Percentiles rank a stretch among this genome's conserved stretches.
phyloP scores from a whole-genome alignment of 2,113 vertebrate species.

The Strigops habroptila region DNA sequence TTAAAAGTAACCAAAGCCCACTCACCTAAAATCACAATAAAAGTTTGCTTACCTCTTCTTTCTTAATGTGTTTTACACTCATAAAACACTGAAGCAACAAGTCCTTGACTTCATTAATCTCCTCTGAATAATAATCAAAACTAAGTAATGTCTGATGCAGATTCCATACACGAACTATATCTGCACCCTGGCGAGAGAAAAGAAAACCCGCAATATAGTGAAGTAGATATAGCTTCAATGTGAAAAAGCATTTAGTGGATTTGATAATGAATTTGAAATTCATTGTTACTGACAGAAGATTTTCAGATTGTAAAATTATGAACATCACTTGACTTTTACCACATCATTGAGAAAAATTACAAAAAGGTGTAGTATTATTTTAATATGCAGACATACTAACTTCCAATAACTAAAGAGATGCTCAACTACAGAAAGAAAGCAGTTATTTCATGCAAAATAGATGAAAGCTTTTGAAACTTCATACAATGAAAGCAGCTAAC shows the following conservation, averaged over 20 bases:
- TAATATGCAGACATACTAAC: neutral
- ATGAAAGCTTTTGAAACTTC: neutral
- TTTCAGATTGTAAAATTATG: neutral
- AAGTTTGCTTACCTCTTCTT: conserved; percentile 81
- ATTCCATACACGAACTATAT: conserved; percentile 82
- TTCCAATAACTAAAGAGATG: neutral
- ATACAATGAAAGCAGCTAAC: neutral
- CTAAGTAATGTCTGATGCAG: conserved; percentile 79
- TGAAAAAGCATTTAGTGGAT: neutral
- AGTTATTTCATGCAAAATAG: neutral
- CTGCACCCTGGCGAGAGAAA: conserved; percentile 70
- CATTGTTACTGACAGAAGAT: neutral
- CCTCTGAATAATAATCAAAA: conserved; percentile 83
- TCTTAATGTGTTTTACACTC: conserved; percentile 75
- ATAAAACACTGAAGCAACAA: conserved; percentile 87
- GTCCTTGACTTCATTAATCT: conserved; percentile 81
- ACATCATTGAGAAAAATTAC: neutral
- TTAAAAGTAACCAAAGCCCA: neutral
- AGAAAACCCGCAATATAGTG: neutral
- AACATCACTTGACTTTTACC: neutral
- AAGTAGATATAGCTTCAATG: neutral
- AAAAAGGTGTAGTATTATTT: neutral
- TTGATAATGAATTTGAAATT: neutral
- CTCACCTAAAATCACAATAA: neutral
- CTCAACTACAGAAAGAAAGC: neutral